Evolutionary conservation across 2,797 vertebrate species (phyloP).

Genomic region (Fratercula arctica): DNA sequence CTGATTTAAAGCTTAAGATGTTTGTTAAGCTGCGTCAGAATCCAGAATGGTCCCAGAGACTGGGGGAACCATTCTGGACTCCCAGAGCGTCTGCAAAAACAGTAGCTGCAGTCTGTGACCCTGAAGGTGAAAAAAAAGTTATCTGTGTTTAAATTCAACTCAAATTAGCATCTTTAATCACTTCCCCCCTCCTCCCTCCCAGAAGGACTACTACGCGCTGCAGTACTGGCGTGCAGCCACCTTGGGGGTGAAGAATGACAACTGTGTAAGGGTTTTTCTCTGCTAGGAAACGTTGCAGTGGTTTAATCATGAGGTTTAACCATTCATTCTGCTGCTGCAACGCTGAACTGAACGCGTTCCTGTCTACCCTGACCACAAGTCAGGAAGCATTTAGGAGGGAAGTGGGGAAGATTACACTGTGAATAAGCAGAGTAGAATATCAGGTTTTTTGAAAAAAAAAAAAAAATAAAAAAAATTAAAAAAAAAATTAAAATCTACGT

Average conservation of each 20-base stretch:
- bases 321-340: conserved; percentile 36
- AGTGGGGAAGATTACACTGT: conserved; percentile 12
- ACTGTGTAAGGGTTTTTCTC: not conserved
- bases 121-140: not conserved
- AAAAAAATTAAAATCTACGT: not conserved
- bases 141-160: not conserved
- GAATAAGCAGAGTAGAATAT: not conserved
- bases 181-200: not conserved
- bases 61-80: not conserved
- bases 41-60: not conserved
- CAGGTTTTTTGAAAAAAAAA: too few species aligned
- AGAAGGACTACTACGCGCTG: not conserved
- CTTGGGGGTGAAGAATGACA: not conserved
- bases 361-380: conserved; percentile 26
- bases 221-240: not conserved
- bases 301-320: not conserved
- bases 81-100: not conserved
- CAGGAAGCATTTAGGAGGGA: conserved; percentile 48
- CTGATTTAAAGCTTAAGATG: not conserved
- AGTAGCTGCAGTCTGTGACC: not conserved
- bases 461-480: not conserved
- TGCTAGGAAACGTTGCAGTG: not conserved
- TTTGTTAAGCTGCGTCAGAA: not conserved
- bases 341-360: not conserved
- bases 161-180: not conserved